Evolutionary conservation across 2,888 invertebrate species (phyloP), one percentile per base, ranked within the genome.

Genomic region (Ellobium chinense): DNA sequence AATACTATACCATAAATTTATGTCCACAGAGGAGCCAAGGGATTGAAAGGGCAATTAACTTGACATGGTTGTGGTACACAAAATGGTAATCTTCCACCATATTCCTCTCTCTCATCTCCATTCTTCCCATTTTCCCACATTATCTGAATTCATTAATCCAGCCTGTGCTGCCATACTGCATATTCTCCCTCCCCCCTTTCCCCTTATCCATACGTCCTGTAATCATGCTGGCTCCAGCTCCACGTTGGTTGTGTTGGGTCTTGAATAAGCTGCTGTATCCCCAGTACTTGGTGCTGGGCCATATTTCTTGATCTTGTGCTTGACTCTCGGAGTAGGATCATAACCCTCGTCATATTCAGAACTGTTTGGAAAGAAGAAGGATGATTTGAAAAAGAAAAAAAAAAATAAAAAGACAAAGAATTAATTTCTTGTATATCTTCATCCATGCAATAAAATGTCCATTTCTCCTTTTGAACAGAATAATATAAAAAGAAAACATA

Each of bases 261-360:
- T 68, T 21, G 66, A 9, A 34, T 56, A 56, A 34, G 37, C 27
- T 9, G 60, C 21, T 14, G 3, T 14, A 7, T 34, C 46, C 2
- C 4, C 29, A 2, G 31, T 31, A 36, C 36, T n/a, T 14, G 39
- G n/a, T 7, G 34, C 56, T 29, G 36, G 60, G 46, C 70, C 54
- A 56, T 39, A 74, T 34, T 69, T 72, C 75, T 69, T 78, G n/a
- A 75, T 73, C 7, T 27, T 37, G n/a, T 62, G 58, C 70, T 73
- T 80, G 21, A 14, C 21, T 54, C 70, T 77, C 1, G 79, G 72
- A 60, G 79, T 62, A 4, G 81, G 81, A 56, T 84, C 82, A 65
- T 83, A 82, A 2, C 37, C 14, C 27, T 81, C 58, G 7, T 78
- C 78, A 27, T 37, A 36, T 21, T 78, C 78, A 2, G 78, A 78